A percentile compares a stretch with the other conserved stretches of the same genome.
Evolutionary conservation across 2,797 vertebrate genomes (phyloP).

Genomic region (Sebastes taczanowskii): DNA sequence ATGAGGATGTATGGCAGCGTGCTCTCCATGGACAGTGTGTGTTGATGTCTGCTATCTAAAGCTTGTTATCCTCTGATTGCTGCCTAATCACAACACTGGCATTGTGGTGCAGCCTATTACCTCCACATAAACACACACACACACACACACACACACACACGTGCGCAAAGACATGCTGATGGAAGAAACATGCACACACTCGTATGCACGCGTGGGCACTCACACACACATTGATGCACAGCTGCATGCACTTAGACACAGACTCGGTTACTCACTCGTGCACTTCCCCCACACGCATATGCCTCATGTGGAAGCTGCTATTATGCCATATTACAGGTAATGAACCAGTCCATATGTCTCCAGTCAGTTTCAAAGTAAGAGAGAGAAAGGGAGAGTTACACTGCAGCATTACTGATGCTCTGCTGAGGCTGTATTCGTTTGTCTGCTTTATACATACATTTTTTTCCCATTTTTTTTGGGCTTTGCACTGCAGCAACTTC

Average conservation of each 20-base stretch:
- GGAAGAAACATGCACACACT: constrained; percentile 6
- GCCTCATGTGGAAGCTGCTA: constrained; percentile 50
- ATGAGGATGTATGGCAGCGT: constrained; percentile 23
- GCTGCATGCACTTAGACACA: constrained; percentile 44
- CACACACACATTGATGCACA: constrained; percentile 3
- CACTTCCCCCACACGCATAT: constrained; percentile 21
- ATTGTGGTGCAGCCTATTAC: constrained; percentile 37
- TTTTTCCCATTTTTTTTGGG: neutral
- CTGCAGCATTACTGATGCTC: neutral
- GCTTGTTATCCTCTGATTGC: constrained; percentile 66
- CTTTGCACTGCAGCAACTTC: neutral
- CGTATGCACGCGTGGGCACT: constrained; percentile 4
- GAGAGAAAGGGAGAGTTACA: neutral
- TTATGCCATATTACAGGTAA: constrained; percentile 64
- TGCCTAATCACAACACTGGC: constrained; percentile 57
- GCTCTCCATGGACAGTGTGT: constrained; percentile 29
- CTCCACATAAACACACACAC: neutral
- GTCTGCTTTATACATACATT: neutral
- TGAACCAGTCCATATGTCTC: constrained; percentile 63
- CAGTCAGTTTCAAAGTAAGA: constrained; percentile 32
- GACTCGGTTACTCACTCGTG: neutral
- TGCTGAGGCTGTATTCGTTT: neutral
- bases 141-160: neutral
- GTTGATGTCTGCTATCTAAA: constrained; percentile 41
- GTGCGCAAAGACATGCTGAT: neutral